Evolutionary conservation across 2,888 invertebrate genomes (phyloP), one percentile per base, ranked within the genome.

Genomic region (Seira sanloemensis): DNA sequence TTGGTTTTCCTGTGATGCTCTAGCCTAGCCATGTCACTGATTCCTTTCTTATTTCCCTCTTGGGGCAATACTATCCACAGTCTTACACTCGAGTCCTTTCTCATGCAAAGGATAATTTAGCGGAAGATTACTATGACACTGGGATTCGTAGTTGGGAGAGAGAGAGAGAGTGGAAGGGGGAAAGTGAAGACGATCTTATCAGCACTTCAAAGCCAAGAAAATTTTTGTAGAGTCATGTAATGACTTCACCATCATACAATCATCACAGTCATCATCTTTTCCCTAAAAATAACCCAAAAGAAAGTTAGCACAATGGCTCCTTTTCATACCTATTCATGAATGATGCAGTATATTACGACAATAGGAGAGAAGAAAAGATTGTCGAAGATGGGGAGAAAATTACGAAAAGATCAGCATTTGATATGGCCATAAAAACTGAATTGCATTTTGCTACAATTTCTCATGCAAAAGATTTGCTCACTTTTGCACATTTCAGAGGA

Each of bases 71-170:
- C n/a, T n/a, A n/a, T n/a, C n/a, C n/a, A n/a, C n/a, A n/a, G n/a
- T n/a, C n/a, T n/a, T n/a, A n/a, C n/a, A n/a, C n/a, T n/a, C n/a
- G n/a, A n/a, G n/a, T n/a, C n/a, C n/a, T n/a, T n/a, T n/a, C n/a
- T n/a, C n/a, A n/a, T 62, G 23, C 58, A 72, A 80, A 37, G 62
- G 80, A 80, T 74, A 80, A 80, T 80, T 80, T 80, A 74, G 80
- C 74, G 80, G 80, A 80, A 80, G 80, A 80, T 80, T 80, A 80
- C 74, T 80, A 74, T 80, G 73, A 25, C n/a, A n/a, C n/a, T n/a
- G n/a, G n/a, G n/a, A n/a, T n/a, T n/a, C n/a, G n/a, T n/a, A n/a
- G n/a, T n/a, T n/a, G n/a, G n/a, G n/a, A n/a, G 37, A 4, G 21
- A 54, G 74, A 74, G 73, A 80, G n/a, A n/a, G n/a, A n/a, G n/a